Conservation (phyloP, 2,113 vertebrate species). For the Chionodraco myersi region DNA sequence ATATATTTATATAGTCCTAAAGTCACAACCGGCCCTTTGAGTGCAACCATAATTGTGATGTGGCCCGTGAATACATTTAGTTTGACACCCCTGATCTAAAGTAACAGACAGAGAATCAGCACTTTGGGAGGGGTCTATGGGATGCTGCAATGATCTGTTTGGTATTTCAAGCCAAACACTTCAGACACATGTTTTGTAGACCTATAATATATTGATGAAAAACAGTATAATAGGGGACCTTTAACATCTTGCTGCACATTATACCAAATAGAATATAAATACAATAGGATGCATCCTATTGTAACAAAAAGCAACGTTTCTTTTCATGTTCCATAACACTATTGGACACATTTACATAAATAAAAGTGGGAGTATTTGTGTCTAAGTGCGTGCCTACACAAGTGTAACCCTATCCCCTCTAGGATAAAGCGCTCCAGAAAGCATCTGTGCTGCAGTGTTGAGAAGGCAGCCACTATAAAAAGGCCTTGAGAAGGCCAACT, state of each 20-base stretch:
- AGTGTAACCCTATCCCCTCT: slow-evolving; percentile 75
- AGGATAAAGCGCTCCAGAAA: slow-evolving; percentile 72
- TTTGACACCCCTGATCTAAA: too few relatives aligned
- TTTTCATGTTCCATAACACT: background rate
- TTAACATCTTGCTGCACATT: background rate
- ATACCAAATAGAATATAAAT: background rate
- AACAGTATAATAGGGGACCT: too few relatives aligned
- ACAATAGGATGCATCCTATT: background rate
- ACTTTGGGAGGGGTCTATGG: too few relatives aligned
- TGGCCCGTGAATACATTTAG: too few relatives aligned
- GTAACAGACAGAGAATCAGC: too few relatives aligned
- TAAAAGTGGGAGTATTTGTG: slow-evolving; percentile 19
- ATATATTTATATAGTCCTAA: too few relatives aligned
- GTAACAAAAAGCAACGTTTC: background rate
- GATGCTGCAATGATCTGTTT: too few relatives aligned
- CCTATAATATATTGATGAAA: too few relatives aligned
- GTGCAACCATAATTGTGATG: too few relatives aligned
- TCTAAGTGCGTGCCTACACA: slow-evolving; percentile 33
- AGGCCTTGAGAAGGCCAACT: slow-evolving; percentile 84
- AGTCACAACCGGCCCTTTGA: too few relatives aligned
- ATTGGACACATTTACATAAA: background rate
- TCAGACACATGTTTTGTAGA: too few relatives aligned
- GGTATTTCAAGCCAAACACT: too few relatives aligned
- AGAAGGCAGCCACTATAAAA: slow-evolving; percentile 89
- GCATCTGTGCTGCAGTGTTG: slow-evolving; percentile 77